Base-by-base conservation (phyloP, 1,140 invertebrate species). In the Aphis craccivora region DNA sequence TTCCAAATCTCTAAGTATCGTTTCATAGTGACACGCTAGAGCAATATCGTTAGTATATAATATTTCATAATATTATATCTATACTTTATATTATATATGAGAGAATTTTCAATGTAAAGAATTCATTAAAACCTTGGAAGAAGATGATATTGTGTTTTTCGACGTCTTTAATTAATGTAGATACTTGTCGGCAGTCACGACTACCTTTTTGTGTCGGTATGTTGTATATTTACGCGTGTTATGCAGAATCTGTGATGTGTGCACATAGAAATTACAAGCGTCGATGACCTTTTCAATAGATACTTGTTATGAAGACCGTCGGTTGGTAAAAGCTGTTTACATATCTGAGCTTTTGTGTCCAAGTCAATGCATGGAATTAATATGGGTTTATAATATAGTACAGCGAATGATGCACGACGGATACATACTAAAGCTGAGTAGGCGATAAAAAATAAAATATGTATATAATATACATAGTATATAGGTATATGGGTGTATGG, bases 311-410 rank as follows among this genome's bases (percentile, higher is more conserved):
- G 23, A n/a, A 40, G 22, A 1, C 14, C 30, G 90, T 23, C 30
- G 30, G 60, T 67, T 67, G 60, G 51, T 53, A 90, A 90, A 89
- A 51, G 88, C 48, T 90, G 88, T 90, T 90, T 76, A 48, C 90
- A 25, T 2, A 37, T 51, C 89, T 25, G 25, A 11, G 37, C 37
- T 67, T 67, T 67, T 90, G 89, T 90, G 51, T 30, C 40, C 37
- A 20, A 90, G 53, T 90, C 55, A 90, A 45, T 20, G 55, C 22
- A 23, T n/a, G 14, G 18, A 90, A 40, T 60, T 90, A 60, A 90
- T 60, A 23, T 35, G 37, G 9, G 48, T 37, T 7, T 40, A 83
- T 22, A 37, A 35, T 40, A 37, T 60, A 55, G 30, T n/a, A 90
- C 7, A 43, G 23, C 40, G 89, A 67, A 23, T 91, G 40, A 91